A percentile compares a stretch with the other conserved stretches of the same genome.
These are phyloP conservation scores for Typhlichthys eigenmanni DNA, from an alignment of 2,797 vertebrate genomes.

Conservation along the genomic window DNA sequence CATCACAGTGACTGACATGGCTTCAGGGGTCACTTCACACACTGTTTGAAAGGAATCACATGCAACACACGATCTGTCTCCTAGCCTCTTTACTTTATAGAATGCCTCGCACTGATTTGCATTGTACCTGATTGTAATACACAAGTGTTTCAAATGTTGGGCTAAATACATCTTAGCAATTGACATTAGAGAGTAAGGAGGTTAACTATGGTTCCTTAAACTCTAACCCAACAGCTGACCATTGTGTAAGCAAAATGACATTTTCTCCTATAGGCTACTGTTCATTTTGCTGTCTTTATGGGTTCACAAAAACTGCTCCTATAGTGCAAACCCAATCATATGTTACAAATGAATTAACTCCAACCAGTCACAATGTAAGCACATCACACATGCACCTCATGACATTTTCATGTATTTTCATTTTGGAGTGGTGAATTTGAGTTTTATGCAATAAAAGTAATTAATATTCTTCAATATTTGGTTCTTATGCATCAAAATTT, in stretches of 20 bases:
- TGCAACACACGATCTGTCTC: constrained; percentile 54
- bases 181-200: no score
- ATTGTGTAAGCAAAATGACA: constrained; percentile 26
- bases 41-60: constrained; percentile 73
- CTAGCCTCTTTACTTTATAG: constrained; percentile 12
- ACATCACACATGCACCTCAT: no score
- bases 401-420: no score
- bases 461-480: constrained; percentile 39
- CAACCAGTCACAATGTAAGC: constrained; percentile 24
- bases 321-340: no score
- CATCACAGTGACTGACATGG: constrained; percentile 64
- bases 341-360: constrained; percentile 9
- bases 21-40: constrained; percentile 75
- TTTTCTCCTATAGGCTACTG: constrained; percentile 13
- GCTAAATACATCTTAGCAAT: no score
- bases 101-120: not conserved
- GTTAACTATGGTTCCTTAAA: no score
- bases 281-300: no score
- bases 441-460: no score
- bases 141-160: no score
- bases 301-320: no score
- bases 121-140: not conserved
- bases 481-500: constrained; percentile 32
- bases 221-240: not conserved
- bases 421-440: no score